Evolutionary conservation across 1,140 invertebrate genomes (phyloP).

Genomic region (Paraescarpia echinospica): DNA sequence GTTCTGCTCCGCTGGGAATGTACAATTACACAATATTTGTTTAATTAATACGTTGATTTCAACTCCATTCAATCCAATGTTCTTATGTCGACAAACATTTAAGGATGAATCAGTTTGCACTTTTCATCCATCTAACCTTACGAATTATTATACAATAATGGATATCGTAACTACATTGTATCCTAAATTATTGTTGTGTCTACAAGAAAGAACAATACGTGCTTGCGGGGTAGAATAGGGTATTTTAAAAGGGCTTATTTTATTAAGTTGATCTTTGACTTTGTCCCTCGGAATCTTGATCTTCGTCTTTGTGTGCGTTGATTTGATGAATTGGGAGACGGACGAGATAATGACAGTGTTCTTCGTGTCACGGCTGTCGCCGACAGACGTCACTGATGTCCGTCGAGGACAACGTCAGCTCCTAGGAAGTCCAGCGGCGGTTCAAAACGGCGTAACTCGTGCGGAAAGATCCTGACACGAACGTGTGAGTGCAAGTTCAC

Average conservation of each 20-base stretch:
- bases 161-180: too few relatives aligned
- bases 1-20: too few relatives aligned
- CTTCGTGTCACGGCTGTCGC: not conserved
- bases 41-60: too few relatives aligned
- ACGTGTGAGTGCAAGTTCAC: not conserved
- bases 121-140: too few relatives aligned
- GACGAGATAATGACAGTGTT: not conserved
- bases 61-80: too few relatives aligned
- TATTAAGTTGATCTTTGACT: not conserved
- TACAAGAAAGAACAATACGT: too few relatives aligned
- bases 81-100: too few relatives aligned
- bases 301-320: not conserved
- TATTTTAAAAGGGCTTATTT: not conserved
- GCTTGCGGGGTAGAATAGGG: too few relatives aligned
- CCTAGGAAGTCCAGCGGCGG: not conserved
- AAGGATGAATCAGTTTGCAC: too few relatives aligned
- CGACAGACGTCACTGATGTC: not conserved
- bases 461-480: not conserved
- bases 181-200: too few relatives aligned
- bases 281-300: not conserved
- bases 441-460: not conserved
- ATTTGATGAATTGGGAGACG: not conserved
- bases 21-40: too few relatives aligned
- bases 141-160: too few relatives aligned
- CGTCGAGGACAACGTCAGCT: not conserved